Evolutionary conservation across 2,113 vertebrate genomes (phyloP).

Genomic region (Mirounga angustirostris): DNA sequence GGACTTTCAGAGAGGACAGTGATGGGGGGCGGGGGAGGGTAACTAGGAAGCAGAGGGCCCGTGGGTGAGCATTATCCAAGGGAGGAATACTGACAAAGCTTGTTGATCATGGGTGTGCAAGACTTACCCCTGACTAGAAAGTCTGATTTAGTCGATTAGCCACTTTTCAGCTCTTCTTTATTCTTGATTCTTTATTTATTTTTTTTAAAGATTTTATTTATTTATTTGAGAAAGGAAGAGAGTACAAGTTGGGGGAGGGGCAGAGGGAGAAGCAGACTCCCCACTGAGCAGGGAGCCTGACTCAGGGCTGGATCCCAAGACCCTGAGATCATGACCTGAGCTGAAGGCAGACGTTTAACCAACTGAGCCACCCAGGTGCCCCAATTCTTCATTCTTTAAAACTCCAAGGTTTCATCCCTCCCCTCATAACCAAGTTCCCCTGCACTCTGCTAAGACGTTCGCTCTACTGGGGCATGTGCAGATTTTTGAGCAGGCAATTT

Average conservation of each 20-base stretch:
- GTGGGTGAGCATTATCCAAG: background rate
- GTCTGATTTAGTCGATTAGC: no score
- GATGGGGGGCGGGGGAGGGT: fast-evolving
- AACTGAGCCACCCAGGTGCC: background rate
- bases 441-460: fast-evolving
- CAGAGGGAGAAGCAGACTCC: background rate
- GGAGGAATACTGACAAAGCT: background rate
- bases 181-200: background rate
- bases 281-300: background rate
- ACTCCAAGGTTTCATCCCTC: background rate
- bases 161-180: background rate
- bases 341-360: background rate
- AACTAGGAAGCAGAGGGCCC: background rate
- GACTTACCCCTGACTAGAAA: background rate
- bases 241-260: background rate
- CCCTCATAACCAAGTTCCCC: background rate
- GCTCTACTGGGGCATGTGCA: background rate
- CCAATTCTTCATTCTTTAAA: background rate
- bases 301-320: background rate
- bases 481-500: background rate
- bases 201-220: background rate
- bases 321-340: background rate
- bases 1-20: background rate
- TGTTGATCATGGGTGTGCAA: background rate
- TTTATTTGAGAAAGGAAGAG: background rate